Conservation (phyloP, 92 coral and sea anemone genomes). For the Actinostola sp. region DNA sequence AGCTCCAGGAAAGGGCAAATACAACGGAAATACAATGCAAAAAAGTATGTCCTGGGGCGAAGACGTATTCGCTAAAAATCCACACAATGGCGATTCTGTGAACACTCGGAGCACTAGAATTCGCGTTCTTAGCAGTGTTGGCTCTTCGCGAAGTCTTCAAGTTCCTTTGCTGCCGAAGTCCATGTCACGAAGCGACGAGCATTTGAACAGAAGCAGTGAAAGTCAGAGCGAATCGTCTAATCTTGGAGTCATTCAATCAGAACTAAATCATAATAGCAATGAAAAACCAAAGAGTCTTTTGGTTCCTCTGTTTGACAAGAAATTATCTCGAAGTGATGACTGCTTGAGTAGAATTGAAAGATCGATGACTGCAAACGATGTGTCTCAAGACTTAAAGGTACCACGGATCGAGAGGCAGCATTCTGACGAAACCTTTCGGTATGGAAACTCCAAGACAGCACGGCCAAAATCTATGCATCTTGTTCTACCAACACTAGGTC, state of each 20-base stretch:
- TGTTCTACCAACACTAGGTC: slow-evolving; percentile 6
- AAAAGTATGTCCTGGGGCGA: slow-evolving; percentile 3
- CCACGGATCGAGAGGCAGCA: not conserved
- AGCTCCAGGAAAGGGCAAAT: not conserved
- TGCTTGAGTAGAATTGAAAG: not conserved
- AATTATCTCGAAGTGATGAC: not conserved
- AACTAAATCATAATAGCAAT: not conserved
- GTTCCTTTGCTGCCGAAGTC: not conserved
- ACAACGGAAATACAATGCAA: not conserved
- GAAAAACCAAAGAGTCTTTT: not conserved
- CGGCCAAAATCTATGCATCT: not conserved
- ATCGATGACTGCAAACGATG: not conserved
- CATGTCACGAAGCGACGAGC: slow-evolving; percentile 8
- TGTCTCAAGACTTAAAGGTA: not conserved
- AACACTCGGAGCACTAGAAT: too few relatives aligned
- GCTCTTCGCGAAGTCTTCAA: not conserved
- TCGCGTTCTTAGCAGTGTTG: not conserved
- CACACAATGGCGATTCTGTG: too few relatives aligned
- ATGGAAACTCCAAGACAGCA: not conserved
- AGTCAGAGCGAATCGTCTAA: not conserved
- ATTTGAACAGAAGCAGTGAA: not conserved
- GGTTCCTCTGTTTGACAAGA: not conserved
- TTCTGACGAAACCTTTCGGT: not conserved
- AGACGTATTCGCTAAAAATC: not conserved
- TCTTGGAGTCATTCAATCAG: not conserved